Evolutionary conservation across 2,888 invertebrate genomes (phyloP).

Genomic region (Hirudinaria manillensis): DNA sequence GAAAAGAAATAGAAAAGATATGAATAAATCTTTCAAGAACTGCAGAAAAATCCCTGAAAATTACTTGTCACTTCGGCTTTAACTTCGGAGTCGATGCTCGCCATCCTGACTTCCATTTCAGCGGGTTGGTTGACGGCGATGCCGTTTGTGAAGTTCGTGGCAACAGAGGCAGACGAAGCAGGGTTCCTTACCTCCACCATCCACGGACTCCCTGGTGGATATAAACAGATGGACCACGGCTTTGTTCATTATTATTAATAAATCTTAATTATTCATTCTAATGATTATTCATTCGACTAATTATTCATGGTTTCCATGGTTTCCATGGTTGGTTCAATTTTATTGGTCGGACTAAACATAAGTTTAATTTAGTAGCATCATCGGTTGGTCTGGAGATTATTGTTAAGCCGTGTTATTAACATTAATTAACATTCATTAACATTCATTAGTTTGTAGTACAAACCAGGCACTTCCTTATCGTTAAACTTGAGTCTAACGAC

Average conservation of each 20-base stretch:
- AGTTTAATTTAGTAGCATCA: too few relatives aligned
- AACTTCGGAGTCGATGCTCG: constrained; percentile 53
- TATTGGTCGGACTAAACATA: too few relatives aligned
- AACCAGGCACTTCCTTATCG: constrained; percentile 21
- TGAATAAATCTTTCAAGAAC: too few relatives aligned
- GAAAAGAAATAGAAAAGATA: too few relatives aligned
- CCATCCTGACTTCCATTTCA: constrained; percentile 79
- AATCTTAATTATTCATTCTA: neutral
- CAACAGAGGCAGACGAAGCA: constrained; percentile 61
- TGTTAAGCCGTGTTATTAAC: too few relatives aligned
- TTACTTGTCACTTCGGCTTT: constrained; percentile 23
- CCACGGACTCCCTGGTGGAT: constrained; percentile 36
- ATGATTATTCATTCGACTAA: neutral
- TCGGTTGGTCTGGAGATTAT: too few relatives aligned
- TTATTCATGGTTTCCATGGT: too few relatives aligned
- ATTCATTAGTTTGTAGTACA: neutral
- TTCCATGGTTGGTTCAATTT: too few relatives aligned
- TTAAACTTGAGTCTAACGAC: constrained; percentile 35
- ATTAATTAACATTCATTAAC: too few relatives aligned
- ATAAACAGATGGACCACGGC: neutral
- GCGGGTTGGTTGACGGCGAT: constrained; percentile 79
- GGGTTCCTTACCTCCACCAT: constrained; percentile 34
- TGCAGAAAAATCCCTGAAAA: neutral
- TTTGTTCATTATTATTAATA: neutral
- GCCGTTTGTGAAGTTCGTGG: constrained; percentile 79